Conservation (phyloP, 2,797 vertebrate genomes). For the Sebastiscus albofasciatus region DNA sequence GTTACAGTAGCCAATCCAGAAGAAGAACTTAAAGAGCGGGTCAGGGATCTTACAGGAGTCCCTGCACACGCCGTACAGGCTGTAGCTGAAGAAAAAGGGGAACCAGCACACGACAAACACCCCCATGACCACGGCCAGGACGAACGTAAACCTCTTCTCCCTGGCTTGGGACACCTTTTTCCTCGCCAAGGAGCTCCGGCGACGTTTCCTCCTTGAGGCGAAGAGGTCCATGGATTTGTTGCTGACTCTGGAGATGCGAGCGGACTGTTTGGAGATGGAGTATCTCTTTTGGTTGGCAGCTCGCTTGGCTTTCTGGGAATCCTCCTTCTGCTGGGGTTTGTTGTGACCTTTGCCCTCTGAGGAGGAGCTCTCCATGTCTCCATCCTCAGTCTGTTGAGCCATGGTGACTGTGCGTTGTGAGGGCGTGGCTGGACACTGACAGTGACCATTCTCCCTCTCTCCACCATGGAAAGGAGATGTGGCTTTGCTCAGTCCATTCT, state of each 20-base stretch:
- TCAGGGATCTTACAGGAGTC: constrained; percentile 88
- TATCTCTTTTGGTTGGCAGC: constrained; percentile 38
- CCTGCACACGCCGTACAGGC: constrained; percentile 90
- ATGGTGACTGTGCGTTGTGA: constrained; percentile 67
- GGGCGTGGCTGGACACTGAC: constrained; percentile 77
- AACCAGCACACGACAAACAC: constrained; percentile 96
- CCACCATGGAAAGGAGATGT: constrained; percentile 70
- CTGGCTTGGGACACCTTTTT: constrained; percentile 90
- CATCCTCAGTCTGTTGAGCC: constrained; percentile 78
- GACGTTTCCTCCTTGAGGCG: constrained; percentile 84
- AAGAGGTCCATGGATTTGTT: constrained; percentile 91
- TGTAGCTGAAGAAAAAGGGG: constrained; percentile 96
- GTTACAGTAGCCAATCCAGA: constrained; percentile 98
- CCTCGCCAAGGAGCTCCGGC: constrained; percentile 86
- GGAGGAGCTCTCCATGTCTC: constrained; percentile 88
- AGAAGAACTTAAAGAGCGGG: constrained; percentile 95
- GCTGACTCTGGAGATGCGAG: constrained; percentile 87
- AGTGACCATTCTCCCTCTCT: constrained; percentile 87
- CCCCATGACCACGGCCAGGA: constrained; percentile 95
- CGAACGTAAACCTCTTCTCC: constrained; percentile 94
- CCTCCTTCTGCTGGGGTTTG: constrained; percentile 55
- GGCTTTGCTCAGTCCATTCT: constrained; percentile 86
- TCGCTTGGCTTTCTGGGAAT: constrained; percentile 66
- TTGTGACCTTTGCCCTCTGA: constrained; percentile 86
- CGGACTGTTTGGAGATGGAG: constrained; percentile 81